Conservation (phyloP, 2,113 vertebrate species). For the Colistium nudipinnis region DNA sequence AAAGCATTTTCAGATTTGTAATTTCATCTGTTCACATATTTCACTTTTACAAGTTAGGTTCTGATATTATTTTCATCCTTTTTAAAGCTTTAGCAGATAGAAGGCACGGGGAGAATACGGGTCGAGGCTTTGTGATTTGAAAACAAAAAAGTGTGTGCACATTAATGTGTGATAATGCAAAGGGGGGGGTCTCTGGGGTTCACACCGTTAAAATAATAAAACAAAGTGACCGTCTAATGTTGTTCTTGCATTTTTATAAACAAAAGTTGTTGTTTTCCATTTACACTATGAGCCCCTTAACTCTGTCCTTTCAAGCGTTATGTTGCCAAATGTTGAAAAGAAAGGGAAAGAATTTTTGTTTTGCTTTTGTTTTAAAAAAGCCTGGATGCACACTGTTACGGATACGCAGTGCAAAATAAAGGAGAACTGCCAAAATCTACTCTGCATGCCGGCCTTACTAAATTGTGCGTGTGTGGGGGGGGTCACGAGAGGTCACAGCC, state of each 20-base stretch:
- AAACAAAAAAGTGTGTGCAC: conserved; percentile 29
- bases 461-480: neutral
- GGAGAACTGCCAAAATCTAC: neutral
- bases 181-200: neutral
- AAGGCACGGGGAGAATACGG: neutral
- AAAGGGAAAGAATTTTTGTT: too few species aligned
- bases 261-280: conserved; percentile 10
- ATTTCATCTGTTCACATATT: neutral
- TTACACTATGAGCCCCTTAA: neutral
- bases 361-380: too few species aligned
- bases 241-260: conserved; percentile 29
- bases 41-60: neutral
- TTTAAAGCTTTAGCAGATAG: neutral
- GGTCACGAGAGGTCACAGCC: neutral
- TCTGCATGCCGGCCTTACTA: neutral
- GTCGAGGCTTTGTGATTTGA: conserved; percentile 3
- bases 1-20: neutral
- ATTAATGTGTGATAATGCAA: conserved; percentile 6
- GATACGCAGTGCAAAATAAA: neutral
- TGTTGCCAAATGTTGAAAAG: neutral
- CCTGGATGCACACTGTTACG: neutral
- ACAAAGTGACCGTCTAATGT: conserved; percentile 8
- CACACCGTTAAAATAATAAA: conserved; percentile 25
- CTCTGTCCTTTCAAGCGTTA: neutral
- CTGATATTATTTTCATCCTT: conserved; percentile 3